Percentiles rank a stretch among this genome's conserved stretches.
Evolutionary conservation across 2,888 invertebrate genomes (phyloP).

Genomic region (Amphipyra berbera): DNA sequence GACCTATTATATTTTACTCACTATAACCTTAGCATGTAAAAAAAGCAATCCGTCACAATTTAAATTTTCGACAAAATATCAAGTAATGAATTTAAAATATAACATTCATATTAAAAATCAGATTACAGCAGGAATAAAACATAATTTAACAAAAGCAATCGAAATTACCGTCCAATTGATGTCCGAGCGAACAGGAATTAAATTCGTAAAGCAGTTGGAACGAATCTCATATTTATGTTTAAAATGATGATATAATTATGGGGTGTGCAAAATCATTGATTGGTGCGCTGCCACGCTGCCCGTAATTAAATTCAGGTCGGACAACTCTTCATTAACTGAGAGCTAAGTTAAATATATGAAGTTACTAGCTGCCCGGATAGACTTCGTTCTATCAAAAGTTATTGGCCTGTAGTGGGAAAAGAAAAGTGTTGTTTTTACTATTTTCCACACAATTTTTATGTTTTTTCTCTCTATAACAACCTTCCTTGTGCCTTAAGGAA

Average conservation of each 20-base stretch:
- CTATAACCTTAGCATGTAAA: no score
- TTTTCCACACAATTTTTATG: no score
- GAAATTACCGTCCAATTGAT: slow-evolving; percentile 49
- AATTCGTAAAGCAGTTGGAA: slow-evolving; percentile 44
- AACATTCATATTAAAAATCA: slow-evolving; percentile 23
- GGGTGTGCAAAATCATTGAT: slow-evolving; percentile 36
- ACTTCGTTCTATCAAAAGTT: no score
- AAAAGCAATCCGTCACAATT: no score
- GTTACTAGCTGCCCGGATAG: no score
- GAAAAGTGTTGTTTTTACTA: no score
- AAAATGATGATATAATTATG: slow-evolving; percentile 43
- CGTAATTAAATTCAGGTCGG: slow-evolving; percentile 30
- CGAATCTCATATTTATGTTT: slow-evolving; percentile 41
- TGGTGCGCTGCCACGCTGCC: slow-evolving; percentile 5
- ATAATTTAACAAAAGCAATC: slow-evolving; percentile 44
- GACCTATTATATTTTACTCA: no score
- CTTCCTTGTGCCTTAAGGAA: no score
- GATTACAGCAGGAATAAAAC: slow-evolving; percentile 26
- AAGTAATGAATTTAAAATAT: background rate
- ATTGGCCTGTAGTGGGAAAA: no score
- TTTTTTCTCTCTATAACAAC: no score
- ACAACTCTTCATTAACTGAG: slow-evolving; percentile 21
- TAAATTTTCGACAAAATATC: background rate
- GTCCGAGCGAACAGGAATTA: slow-evolving; percentile 45
- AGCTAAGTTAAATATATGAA: slow-evolving; percentile 8